Conservation (phyloP, 2,888 invertebrate species). For the Leucozona laternaria region DNA sequence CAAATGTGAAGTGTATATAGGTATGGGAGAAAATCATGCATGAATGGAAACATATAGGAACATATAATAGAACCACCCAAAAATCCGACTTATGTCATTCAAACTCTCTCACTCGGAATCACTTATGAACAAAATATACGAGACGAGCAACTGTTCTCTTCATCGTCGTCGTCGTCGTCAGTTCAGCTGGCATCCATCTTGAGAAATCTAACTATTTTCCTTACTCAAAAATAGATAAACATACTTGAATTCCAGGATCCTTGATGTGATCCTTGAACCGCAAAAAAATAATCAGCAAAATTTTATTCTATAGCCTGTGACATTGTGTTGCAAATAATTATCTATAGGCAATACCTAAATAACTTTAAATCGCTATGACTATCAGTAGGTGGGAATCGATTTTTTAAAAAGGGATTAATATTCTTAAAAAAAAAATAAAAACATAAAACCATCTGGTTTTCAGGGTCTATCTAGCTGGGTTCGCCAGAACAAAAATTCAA, state of each 20-base stretch:
- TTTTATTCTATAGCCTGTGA: constrained; percentile 30
- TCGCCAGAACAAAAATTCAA: too few species aligned
- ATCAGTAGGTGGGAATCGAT: too few species aligned
- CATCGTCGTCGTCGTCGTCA: neutral
- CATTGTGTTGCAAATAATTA: neutral
- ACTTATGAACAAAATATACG: constrained; percentile 52
- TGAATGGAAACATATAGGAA: constrained; percentile 18
- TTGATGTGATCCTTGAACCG: constrained; percentile 72
- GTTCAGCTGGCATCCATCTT: constrained; percentile 49
- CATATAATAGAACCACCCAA: constrained; percentile 14
- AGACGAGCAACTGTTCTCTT: constrained; percentile 40
- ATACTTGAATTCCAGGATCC: constrained; percentile 50
- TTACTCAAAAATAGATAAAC: constrained; percentile 49
- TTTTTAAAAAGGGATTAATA: too few species aligned
- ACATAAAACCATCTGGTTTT: too few species aligned
- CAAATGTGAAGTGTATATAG: too few species aligned
- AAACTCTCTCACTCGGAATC: constrained; percentile 73
- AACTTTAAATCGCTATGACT: too few species aligned
- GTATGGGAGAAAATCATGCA: constrained; percentile 33
- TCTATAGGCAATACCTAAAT: too few species aligned
- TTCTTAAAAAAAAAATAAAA: too few species aligned
- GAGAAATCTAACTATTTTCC: constrained; percentile 60
- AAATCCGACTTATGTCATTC: constrained; percentile 75
- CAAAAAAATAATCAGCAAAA: constrained; percentile 73
- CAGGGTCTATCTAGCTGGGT: too few species aligned